These are phyloP conservation scores for cattle (Bos taurus) DNA, from an alignment of 2,113 vertebrate species.

Conservation along the genomic window ARS-UCD2.0 NC_037345.1:11968001-11968500, in stretches of 20 bases:
- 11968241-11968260: too few species aligned
- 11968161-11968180: not conserved
- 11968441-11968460: not conserved
- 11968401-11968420: not conserved
- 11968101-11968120: accelerated
- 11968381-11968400: not conserved
- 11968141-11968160: not conserved
- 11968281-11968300: not conserved
- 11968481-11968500: accelerated
- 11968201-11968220: not conserved
- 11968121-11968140: not conserved
- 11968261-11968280: not conserved
- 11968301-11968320: accelerated
- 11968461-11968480: too few species aligned
- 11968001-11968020: not conserved
- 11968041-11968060: not conserved
- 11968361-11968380: accelerated
- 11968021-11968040: not conserved
- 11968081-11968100: not conserved
- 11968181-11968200: not conserved
- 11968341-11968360: accelerated
- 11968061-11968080: not conserved
- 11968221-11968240: not conserved
- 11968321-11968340: accelerated
- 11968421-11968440: not conserved